Percentiles rank a stretch among this genome's conserved stretches.
Conservation (phyloP, 2,888 invertebrate genomes). For the Agrochola circellaris region DNA sequence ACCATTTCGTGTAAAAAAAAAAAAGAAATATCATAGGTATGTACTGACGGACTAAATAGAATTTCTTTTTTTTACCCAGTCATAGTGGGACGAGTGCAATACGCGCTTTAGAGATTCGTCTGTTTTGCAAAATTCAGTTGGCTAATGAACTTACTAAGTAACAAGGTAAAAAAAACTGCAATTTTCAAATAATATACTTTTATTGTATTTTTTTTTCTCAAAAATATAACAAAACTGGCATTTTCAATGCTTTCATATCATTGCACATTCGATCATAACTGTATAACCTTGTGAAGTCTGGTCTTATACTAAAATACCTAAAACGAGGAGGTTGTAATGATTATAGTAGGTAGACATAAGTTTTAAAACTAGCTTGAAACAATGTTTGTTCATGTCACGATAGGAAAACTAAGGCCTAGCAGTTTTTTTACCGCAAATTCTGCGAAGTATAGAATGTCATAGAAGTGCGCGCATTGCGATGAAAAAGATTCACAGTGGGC, state of each 20-base stretch:
- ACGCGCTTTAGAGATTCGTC: too few relatives aligned
- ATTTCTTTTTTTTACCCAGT: too few relatives aligned
- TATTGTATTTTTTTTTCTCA: conserved; percentile 68
- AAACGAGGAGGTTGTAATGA: conserved; percentile 44
- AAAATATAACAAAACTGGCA: conserved; percentile 71
- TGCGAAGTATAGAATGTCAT: too few relatives aligned
- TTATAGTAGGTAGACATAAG: conserved; percentile 17
- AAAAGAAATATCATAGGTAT: too few relatives aligned
- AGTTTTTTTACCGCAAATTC: too few relatives aligned
- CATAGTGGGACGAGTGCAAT: too few relatives aligned
- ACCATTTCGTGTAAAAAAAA: too few relatives aligned
- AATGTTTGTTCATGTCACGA: conserved; percentile 13
- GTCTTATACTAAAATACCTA: conserved; percentile 43
- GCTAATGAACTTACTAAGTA: background rate
- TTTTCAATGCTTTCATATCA: conserved; percentile 63
- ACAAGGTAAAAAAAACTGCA: conserved; percentile 6
- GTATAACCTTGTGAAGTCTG: conserved; percentile 57
- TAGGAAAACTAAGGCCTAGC: background rate
- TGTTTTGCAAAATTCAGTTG: too few relatives aligned
- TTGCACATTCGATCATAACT: conserved; percentile 53
- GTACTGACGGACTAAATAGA: too few relatives aligned
- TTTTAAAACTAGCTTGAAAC: conserved; percentile 30
- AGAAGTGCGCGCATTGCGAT: too few relatives aligned
- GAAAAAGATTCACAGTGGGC: too few relatives aligned
- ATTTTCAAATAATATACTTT: conserved; percentile 59